Conservation (phyloP, 2,888 invertebrate species). For the Steinernema hermaphroditum region DNA sequence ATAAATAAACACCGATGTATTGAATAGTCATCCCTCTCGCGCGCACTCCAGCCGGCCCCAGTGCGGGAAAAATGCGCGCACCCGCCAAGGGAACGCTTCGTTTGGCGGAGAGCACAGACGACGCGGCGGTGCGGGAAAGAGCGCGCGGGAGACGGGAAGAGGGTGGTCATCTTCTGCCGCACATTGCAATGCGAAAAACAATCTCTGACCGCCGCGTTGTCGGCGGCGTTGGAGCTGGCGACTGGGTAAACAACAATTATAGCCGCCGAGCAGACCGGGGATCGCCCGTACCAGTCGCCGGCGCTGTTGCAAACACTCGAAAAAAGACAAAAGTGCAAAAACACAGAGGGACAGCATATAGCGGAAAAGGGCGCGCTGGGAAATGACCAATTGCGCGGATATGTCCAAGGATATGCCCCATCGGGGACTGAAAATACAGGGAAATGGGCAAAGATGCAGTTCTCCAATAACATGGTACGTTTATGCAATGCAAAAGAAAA, state of each 20-base stretch:
- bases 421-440: too few species aligned
- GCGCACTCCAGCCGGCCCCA: background rate
- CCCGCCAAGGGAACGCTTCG: background rate
- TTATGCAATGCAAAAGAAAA: too few species aligned
- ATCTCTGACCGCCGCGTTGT: constrained; percentile 19
- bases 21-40: background rate
- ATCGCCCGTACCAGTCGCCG: constrained; percentile 18
- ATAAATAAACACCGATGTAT: constrained; percentile 13
- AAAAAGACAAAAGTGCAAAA: constrained; percentile 22
- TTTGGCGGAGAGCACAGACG: background rate
- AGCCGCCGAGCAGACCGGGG: background rate
- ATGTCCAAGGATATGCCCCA: background rate
- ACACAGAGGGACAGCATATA: background rate
- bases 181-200: constrained; percentile 30
- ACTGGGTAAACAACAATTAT: constrained; percentile 30
- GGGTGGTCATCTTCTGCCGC: constrained; percentile 22
- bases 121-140: background rate
- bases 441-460: too few species aligned
- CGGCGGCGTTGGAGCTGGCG: constrained; percentile 3
- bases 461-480: too few species aligned
- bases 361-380: too few species aligned
- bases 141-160: constrained; percentile 14
- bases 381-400: background rate
- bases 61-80: constrained; percentile 18
- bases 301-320: constrained; percentile 27